These are phyloP conservation scores for Cynopterus brachyotis DNA, from an alignment of 2,113 vertebrate genomes.

Conservation along the genomic window DNA sequence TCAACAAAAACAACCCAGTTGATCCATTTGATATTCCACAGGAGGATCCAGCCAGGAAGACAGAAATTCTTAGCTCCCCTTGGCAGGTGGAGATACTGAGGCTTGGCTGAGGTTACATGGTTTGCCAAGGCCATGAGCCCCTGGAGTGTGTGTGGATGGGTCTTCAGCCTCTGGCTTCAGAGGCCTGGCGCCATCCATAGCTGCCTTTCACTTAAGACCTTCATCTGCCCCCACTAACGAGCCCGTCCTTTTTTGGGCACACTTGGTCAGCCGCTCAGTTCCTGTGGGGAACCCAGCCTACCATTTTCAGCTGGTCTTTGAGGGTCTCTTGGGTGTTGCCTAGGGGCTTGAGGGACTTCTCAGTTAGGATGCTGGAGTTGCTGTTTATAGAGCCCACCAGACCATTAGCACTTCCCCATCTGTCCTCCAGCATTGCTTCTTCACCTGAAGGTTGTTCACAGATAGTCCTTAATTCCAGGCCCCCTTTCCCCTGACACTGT, in stretches of 20 bases:
- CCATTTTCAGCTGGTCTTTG: background rate
- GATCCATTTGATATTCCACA: background rate
- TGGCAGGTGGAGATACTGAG: background rate
- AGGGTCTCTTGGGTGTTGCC: background rate
- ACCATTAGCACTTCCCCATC: accelerated
- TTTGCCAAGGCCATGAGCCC: background rate
- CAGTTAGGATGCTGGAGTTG: background rate
- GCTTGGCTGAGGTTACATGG: background rate
- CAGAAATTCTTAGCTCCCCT: background rate
- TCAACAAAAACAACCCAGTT: background rate
- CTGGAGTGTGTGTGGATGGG: background rate
- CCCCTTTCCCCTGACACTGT: background rate
- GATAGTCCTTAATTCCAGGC: background rate
- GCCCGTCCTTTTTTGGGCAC: background rate
- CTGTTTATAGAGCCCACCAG: background rate
- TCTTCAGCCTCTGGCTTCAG: background rate
- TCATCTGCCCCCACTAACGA: no score
- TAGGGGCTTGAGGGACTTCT: background rate
- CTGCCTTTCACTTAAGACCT: background rate
- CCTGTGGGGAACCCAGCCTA: background rate
- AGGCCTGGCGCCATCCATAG: background rate
- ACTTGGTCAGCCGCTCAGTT: background rate
- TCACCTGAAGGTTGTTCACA: background rate
- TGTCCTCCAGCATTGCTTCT: background rate
- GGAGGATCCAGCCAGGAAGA: background rate